These are phyloP conservation scores for Sympetrum striolatum DNA, from an alignment of 2,888 invertebrate genomes.

Conservation along the genomic window DNA sequence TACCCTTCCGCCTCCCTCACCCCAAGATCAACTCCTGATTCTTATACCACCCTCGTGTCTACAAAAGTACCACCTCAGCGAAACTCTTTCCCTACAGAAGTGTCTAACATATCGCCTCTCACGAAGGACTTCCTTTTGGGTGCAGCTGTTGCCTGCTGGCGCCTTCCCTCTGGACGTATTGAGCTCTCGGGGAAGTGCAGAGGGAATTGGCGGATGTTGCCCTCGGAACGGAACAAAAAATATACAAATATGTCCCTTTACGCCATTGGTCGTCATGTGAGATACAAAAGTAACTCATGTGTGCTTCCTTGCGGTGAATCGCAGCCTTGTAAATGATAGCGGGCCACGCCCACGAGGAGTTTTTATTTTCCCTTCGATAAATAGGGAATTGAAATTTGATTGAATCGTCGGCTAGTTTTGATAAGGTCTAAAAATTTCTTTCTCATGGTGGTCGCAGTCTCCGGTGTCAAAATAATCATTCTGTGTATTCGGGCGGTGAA, in stretches of 20 bases:
- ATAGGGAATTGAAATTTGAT: not conserved
- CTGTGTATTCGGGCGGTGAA: not conserved
- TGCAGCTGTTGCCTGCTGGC: not conserved
- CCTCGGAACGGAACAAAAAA: not conserved
- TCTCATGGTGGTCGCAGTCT: not conserved
- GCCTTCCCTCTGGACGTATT: not conserved
- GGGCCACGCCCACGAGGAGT: not conserved
- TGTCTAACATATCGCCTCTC: not conserved
- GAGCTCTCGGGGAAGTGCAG: not conserved
- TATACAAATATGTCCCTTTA: not conserved
- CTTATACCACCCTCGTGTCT: not conserved
- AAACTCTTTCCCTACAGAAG: not conserved
- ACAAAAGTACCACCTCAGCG: not conserved
- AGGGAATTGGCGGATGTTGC: not conserved
- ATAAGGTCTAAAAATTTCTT: not conserved
- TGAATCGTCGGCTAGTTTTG: not conserved
- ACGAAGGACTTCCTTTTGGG: not conserved
- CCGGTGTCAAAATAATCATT: not conserved
- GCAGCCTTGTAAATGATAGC: not conserved
- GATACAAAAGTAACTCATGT: too few relatives aligned
- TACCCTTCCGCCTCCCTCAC: too few relatives aligned
- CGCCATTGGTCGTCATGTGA: too few relatives aligned
- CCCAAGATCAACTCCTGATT: not conserved
- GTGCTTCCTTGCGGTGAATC: too few relatives aligned
- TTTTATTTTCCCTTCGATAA: not conserved